Base-by-base conservation (phyloP, 2,888 invertebrate genomes). In the Hanleya hanleyi region DNA sequence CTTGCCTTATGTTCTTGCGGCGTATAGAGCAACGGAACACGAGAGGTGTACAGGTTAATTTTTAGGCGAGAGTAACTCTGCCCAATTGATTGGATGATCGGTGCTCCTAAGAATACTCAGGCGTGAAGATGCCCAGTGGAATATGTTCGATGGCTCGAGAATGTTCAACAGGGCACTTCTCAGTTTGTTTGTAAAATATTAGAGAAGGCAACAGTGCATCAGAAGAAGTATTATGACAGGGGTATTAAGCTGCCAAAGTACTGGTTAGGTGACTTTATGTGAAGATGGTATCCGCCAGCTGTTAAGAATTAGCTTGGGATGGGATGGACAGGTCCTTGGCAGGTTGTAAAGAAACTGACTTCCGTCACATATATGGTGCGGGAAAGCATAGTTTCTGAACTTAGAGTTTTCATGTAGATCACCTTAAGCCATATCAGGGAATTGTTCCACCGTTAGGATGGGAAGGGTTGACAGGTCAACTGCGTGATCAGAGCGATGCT, bases 301-400 rank as follows among this genome's bases (percentile, higher is more conserved):
- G 73, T 50, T 22, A 47, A 38, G 4, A 33, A 65, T 15, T 71
- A 70, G 38, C 51, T 73, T 32, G 73, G 71, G 15, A 35, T 70
- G 41, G 70, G 73, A 9, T 76, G 71, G 76, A 69, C 35, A 5
- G 76, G 76, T n/a, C 71, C 69, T 35, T 76, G 65, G 51, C 66
- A 61, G 37, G 50, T 76, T 18, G n/a, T 66, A 2, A 26, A 26
- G 9, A 67, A 68, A 62, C 22, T 51, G n/a, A 47, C 70, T n/a
- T 33, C 41, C 38, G 67, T 70, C 12, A 71, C 69, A 12, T 71
- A 75, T 67, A 18, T 33, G 37, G 68, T 72, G 4, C 32, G 67
- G 37, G 41, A 36, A 4, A 26, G 22, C 37, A n/a, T n/a, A n/a
- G 26, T 49, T 22, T n/a, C n/a, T 29, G 65, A 50, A 35, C 29